Evolutionary conservation across 2,113 vertebrate genomes (phyloP).

Genomic region (Balaeniceps rex): DNA sequence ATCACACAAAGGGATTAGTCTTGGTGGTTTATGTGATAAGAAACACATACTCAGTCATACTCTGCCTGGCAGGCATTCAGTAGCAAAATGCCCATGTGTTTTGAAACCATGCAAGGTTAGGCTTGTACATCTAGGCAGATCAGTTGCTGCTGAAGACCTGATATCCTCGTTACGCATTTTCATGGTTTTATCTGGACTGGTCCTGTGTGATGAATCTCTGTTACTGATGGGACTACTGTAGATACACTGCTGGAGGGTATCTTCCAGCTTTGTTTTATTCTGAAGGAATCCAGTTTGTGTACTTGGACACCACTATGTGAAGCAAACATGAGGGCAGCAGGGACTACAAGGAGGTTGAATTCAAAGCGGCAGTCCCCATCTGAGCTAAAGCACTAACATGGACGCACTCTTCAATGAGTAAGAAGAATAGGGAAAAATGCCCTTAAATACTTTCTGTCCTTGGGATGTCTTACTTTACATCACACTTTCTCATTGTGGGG

Average conservation of each 20-base stretch:
- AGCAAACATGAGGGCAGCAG: neutral
- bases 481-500: neutral
- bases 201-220: neutral
- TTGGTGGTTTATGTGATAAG: neutral
- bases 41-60: neutral
- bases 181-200: neutral
- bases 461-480: neutral
- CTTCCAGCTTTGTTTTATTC: neutral
- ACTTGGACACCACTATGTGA: accelerated
- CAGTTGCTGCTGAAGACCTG: neutral
- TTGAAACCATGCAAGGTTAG: neutral
- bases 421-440: neutral
- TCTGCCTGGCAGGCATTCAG: neutral
- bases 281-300: neutral
- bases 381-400: neutral
- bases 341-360: neutral
- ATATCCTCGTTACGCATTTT: neutral
- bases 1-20: neutral
- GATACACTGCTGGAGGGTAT: neutral
- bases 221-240: neutral
- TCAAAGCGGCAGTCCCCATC: neutral
- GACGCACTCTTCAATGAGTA: neutral
- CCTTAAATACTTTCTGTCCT: neutral
- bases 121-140: neutral
- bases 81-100: neutral